Evolutionary conservation across 1,140 invertebrate genomes (phyloP).

Genomic region (Zaprionus ghesquierei): DNA sequence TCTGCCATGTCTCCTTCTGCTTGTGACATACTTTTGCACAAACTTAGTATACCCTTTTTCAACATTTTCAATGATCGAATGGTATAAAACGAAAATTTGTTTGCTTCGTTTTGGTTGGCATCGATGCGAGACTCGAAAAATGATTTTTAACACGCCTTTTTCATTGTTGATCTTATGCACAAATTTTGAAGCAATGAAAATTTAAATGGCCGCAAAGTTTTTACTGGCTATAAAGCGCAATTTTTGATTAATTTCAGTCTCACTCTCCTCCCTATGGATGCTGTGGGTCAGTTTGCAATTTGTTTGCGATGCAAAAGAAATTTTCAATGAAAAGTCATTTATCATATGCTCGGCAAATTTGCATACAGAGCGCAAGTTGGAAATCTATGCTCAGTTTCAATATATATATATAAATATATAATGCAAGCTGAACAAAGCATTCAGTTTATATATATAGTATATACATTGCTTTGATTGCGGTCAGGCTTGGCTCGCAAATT

Average conservation of each 20-base stretch:
- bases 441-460: background rate
- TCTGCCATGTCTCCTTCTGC: too few species aligned
- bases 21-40: too few species aligned
- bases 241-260: conserved; percentile 57
- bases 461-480: background rate
- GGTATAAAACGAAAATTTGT: too few species aligned
- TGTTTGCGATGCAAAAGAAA: conserved; percentile 37
- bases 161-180: conserved; percentile 41
- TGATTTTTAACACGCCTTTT: conserved; percentile 11
- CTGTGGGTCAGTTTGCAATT: conserved; percentile 59
- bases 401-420: background rate
- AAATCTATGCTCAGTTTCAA: background rate
- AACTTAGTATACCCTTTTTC: too few species aligned
- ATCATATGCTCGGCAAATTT: conserved; percentile 1
- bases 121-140: conserved; percentile 11
- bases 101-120: conserved; percentile 1
- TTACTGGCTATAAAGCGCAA: conserved; percentile 36
- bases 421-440: background rate
- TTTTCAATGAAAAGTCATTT: conserved; percentile 15
- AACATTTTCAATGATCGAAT: too few species aligned
- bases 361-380: conserved; percentile 1
- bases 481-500: background rate
- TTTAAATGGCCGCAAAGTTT: conserved; percentile 34
- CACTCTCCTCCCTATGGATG: conserved; percentile 24
- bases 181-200: conserved; percentile 20